phyloP scores from a whole-genome alignment of 2,888 invertebrate species.

The Dexiosoma caninum region DNA sequence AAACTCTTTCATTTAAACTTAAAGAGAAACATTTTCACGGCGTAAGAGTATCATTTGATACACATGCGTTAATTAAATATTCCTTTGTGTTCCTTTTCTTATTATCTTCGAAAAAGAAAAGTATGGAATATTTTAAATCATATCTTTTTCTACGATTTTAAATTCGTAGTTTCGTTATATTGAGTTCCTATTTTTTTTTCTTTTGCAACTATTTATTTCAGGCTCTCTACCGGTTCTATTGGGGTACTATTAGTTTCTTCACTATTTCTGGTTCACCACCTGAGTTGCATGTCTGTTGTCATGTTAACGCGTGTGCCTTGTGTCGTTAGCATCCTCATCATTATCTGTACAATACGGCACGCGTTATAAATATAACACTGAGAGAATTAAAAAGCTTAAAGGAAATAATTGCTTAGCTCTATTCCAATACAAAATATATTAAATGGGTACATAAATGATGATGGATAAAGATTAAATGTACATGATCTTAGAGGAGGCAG shows the following conservation, averaged over 20 bases:
- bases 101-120: neutral
- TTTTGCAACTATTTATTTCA: neutral
- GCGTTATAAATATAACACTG: slow-evolving; percentile 40
- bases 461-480: too few species aligned
- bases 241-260: slow-evolving; percentile 4
- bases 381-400: neutral
- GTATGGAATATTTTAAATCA: neutral
- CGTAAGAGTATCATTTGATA: slow-evolving; percentile 9
- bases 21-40: neutral
- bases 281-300: slow-evolving; percentile 62
- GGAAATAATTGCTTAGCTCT: neutral
- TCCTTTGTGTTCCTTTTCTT: neutral
- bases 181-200: neutral
- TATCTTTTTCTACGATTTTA: neutral
- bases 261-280: slow-evolving; percentile 53
- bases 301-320: slow-evolving; percentile 62
- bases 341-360: slow-evolving; percentile 29
- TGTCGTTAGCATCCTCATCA: slow-evolving; percentile 53
- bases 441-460: too few species aligned
- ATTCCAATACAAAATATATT: too few species aligned
- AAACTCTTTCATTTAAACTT: neutral
- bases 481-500: too few species aligned
- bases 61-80: slow-evolving; percentile 25
- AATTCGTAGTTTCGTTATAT: neutral
- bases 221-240: slow-evolving; percentile 28